These are phyloP conservation scores for Acanthoscelides obtectus DNA, from an alignment of 2,888 invertebrate species.

Conservation along the genomic window DNA sequence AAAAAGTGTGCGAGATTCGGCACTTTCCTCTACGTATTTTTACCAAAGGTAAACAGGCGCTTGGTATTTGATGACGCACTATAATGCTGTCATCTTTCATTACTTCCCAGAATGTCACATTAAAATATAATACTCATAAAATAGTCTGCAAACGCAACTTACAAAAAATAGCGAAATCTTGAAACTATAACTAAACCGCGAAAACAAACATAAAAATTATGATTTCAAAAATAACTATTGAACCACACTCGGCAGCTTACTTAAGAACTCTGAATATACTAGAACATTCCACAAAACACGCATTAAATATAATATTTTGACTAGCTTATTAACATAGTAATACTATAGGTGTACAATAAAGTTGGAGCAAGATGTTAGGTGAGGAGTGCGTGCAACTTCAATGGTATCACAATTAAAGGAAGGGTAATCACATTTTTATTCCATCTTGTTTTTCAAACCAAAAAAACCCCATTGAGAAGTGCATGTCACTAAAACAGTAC, in stretches of 20 bases:
- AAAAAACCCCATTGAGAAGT: background rate
- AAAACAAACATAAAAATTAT: background rate
- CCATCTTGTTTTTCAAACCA: conserved; percentile 1
- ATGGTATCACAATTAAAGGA: background rate
- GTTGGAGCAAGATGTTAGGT: conserved; percentile 42
- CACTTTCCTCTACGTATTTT: too few relatives aligned
- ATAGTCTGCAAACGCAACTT: too few relatives aligned
- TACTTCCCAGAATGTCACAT: too few relatives aligned
- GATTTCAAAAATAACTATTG: background rate
- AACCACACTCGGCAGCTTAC: background rate
- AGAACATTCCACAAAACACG: conserved; percentile 7
- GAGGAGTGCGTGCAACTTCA: conserved; percentile 14
- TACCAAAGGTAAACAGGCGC: too few relatives aligned
- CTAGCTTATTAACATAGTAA: conserved; percentile 42
- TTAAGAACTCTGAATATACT: conserved; percentile 6
- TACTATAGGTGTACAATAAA: conserved; percentile 39
- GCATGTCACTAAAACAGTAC: too few relatives aligned
- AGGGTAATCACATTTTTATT: background rate
- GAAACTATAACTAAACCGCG: too few relatives aligned
- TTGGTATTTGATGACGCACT: too few relatives aligned
- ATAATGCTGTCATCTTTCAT: too few relatives aligned
- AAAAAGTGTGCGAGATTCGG: too few relatives aligned
- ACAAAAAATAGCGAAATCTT: too few relatives aligned
- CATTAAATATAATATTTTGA: conserved; percentile 21
- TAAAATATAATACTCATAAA: too few relatives aligned